Base-by-base conservation (phyloP, 1,140 invertebrate genomes). In the Magallana gigas region DNA sequence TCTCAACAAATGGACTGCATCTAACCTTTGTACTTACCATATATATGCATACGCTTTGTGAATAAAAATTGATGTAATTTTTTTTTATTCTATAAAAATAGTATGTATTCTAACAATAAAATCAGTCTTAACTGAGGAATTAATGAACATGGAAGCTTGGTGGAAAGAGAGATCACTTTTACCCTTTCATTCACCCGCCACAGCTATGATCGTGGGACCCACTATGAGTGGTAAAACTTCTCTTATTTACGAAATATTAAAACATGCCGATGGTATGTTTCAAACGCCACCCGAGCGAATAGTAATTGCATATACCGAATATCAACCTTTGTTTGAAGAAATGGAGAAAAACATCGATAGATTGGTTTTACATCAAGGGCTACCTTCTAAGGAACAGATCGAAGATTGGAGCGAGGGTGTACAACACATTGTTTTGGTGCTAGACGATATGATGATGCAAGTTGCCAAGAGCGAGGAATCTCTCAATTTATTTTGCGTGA, bases 391-490 rank as follows among this genome's bases (percentile, higher is more conserved):
- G 57, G 62, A 85, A 14, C 16, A 68, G 14, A 57, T 85, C 5
- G 87, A 85, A 18, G 57, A 83, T n/a, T 88, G 84, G 84, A 85
- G 82, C 57, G 9, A 9, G 11, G 56, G 68, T 71, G 48, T n/a
- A 8, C 18, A 85, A 59, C 84, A 83, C 57, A 83, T 60, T 8
- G n/a, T 89, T 6, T 62, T 89, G 62, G 57, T 89, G 23, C 64
- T 89, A 36, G 88, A 89, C 62, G 85, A 89, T 57, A 48, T 89
- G 59, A 87, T 89, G 23, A 80, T 6, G 12, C 71, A 60, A 48
- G 59, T 89, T 11, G 56, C 83, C 18, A 57, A 84, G 56, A 57
- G 23, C 14, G 56, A 80, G 64, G 88, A 89, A 23, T 23, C 57
- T 48, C 48, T 84, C 9, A 18, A 68, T 60, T 56, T 89, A 14